These are phyloP conservation scores for Momotus momota DNA, from an alignment of 2,797 vertebrate genomes.

Conservation along the genomic window DNA sequence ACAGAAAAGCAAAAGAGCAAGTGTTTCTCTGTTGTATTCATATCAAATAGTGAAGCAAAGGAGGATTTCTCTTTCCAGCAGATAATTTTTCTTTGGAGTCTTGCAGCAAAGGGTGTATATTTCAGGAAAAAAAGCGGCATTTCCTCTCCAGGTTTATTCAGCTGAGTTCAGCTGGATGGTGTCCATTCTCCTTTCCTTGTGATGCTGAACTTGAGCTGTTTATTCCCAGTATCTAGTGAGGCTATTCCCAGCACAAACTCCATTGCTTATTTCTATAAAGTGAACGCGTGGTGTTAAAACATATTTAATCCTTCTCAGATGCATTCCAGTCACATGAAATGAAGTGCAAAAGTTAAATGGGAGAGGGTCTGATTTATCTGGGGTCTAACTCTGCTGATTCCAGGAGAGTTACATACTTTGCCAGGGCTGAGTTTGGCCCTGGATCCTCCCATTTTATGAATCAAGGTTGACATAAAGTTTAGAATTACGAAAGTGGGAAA, in stretches of 20 bases:
- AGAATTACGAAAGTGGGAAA: slow-evolving; percentile 24
- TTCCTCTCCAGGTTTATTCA: neutral
- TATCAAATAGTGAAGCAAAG: neutral
- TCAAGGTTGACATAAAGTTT: slow-evolving; percentile 46
- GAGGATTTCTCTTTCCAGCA: neutral
- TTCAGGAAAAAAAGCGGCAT: neutral
- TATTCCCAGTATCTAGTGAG: neutral
- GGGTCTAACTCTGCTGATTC: neutral
- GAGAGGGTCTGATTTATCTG: neutral
- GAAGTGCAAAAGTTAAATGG: neutral
- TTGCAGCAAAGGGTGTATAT: neutral
- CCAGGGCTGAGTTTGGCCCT: slow-evolving; percentile 1
- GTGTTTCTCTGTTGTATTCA: rapidly evolving
- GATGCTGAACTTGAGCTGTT: neutral
- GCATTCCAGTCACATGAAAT: neutral
- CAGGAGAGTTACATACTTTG: neutral
- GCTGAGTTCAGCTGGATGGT: neutral
- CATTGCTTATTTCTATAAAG: neutral
- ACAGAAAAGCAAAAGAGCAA: neutral
- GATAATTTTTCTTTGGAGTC: neutral
- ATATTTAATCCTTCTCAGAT: neutral
- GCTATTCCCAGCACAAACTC: neutral
- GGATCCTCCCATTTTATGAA: neutral
- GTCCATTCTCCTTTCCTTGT: neutral
- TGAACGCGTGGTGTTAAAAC: neutral